Conservation (phyloP, 1,140 invertebrate species). For the Drosophila dunni region DNA sequence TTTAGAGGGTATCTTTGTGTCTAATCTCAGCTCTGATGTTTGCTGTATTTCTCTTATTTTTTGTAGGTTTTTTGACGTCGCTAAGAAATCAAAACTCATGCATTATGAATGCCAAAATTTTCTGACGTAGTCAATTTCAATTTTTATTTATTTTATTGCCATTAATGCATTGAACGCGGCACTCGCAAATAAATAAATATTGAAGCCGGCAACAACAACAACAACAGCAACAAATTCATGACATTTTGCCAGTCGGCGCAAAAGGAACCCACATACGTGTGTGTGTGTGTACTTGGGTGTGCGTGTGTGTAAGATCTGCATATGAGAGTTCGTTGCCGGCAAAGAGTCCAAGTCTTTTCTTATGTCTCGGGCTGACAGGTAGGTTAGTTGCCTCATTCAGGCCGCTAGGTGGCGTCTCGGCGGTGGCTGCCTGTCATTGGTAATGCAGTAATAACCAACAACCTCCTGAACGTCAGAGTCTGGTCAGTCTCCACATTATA, state of each 20-base stretch:
- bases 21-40: constrained; percentile 12
- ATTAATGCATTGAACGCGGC: constrained; percentile 76
- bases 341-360: constrained; percentile 48
- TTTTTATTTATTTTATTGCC: constrained; percentile 83
- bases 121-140: constrained; percentile 82
- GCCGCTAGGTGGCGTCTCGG: constrained; percentile 72
- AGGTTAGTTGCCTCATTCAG: constrained; percentile 60
- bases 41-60: constrained; percentile 17
- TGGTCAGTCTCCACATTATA: constrained; percentile 30
- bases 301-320: constrained; percentile 30
- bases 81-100: constrained; percentile 81
- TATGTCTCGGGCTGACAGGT: constrained; percentile 71
- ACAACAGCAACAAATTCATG: constrained; percentile 44
- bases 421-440: constrained; percentile 52
- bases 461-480: constrained; percentile 48
- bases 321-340: constrained; percentile 41
- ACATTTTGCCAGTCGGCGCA: constrained; percentile 41
- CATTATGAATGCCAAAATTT: constrained; percentile 81
- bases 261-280: constrained; percentile 40
- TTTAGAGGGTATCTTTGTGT: not conserved
- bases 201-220: constrained; percentile 60
- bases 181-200: constrained; percentile 80
- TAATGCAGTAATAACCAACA: constrained; percentile 57
- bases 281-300: not conserved
- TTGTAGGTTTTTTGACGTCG: constrained; percentile 56